Evolutionary conservation across 2,888 invertebrate species (phyloP).

Genomic region (Andrena flavipes): DNA sequence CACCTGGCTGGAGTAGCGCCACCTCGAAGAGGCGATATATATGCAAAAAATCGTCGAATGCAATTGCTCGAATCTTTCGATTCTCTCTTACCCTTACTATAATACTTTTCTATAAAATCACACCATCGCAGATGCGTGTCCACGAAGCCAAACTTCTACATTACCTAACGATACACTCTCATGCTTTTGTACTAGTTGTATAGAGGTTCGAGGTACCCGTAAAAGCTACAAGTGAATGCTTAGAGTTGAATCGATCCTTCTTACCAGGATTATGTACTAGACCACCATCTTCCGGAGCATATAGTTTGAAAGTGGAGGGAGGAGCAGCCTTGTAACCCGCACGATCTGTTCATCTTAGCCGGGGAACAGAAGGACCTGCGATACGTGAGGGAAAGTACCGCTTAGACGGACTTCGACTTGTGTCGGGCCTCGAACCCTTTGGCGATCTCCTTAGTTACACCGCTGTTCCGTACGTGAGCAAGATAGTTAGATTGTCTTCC

Average conservation of each 20-base stretch:
- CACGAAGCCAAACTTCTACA: not conserved
- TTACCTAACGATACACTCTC: not conserved
- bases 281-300: not conserved
- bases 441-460: conserved; percentile 68
- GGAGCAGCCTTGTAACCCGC: conserved; percentile 13
- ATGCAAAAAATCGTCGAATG: not conserved
- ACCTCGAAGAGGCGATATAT: not conserved
- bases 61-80: not conserved
- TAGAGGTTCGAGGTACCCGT: not conserved
- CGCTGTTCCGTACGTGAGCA: conserved; percentile 65
- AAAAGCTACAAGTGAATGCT: not conserved
- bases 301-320: not conserved
- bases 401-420: conserved; percentile 60
- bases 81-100: not conserved
- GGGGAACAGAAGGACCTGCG: conserved; percentile 54
- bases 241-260: conserved; percentile 17
- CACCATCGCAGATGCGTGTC: too few species aligned
- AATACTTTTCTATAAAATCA: too few species aligned
- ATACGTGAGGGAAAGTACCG: conserved; percentile 59
- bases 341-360: conserved; percentile 46
- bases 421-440: conserved; percentile 56
- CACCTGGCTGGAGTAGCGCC: not conserved
- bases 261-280: conserved; percentile 10
- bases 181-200: not conserved
- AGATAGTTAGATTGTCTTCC: conserved; percentile 75